These are phyloP conservation scores for Goniozus legneri DNA, from an alignment of 1,140 invertebrate genomes.

Conservation along the genomic window DNA sequence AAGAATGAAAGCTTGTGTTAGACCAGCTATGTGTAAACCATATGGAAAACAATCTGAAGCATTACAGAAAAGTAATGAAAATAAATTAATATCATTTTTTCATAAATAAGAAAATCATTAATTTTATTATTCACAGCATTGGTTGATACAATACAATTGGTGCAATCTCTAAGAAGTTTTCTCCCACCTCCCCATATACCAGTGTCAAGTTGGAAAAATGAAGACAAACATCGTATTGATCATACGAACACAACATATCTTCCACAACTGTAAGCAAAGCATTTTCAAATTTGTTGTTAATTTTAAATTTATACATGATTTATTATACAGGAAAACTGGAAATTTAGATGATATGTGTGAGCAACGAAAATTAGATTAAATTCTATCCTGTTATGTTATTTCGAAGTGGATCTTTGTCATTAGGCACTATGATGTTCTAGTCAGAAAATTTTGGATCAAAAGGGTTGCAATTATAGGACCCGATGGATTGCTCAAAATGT, in stretches of 20 bases:
- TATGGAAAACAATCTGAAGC: slow-evolving; percentile 85
- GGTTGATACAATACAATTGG: slow-evolving; percentile 79
- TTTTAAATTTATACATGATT: slow-evolving; percentile 14
- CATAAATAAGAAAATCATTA: slow-evolving; percentile 3
- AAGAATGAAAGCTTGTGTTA: slow-evolving; percentile 78
- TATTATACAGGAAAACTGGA: slow-evolving; percentile 34
- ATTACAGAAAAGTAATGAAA: slow-evolving; percentile 72
- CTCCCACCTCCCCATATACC: slow-evolving; percentile 81
- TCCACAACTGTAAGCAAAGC: slow-evolving; percentile 40
- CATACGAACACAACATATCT: slow-evolving; percentile 42
- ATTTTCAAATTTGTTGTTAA: slow-evolving; percentile 6
- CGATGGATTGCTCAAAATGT: slow-evolving; percentile 47
- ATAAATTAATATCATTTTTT: slow-evolving; percentile 13
- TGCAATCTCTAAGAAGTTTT: slow-evolving; percentile 77
- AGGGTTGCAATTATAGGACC: slow-evolving; percentile 30
- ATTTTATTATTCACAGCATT: slow-evolving; percentile 58
- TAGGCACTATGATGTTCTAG: slow-evolving; percentile 45
- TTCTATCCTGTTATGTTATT: slow-evolving; percentile 18
- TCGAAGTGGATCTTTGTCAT: slow-evolving; percentile 24
- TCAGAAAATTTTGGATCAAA: slow-evolving; percentile 43
- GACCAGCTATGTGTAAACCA: slow-evolving; percentile 82
- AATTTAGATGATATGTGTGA: slow-evolving; percentile 40
- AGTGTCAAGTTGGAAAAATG: slow-evolving; percentile 83
- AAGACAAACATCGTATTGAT: slow-evolving; percentile 70
- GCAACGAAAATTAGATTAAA: slow-evolving; percentile 42